Percentiles rank a stretch among this genome's conserved stretches.
phyloP scores from a whole-genome alignment of 1,140 invertebrate species.

The Drosophila mojavensis region DNA sequence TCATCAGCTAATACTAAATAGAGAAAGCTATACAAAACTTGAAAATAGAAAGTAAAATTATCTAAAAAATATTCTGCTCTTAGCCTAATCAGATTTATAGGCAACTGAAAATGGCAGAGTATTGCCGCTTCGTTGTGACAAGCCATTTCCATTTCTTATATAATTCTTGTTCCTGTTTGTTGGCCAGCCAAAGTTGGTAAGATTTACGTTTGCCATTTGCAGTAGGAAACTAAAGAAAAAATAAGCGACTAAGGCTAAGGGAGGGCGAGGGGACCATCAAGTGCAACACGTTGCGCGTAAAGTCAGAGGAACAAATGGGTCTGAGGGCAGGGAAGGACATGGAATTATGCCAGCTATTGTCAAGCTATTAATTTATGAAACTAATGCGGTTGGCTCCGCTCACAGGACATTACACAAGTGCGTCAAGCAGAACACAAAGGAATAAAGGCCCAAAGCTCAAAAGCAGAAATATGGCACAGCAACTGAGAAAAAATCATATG shows the following conservation, averaged over 20 bases:
- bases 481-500: not conserved
- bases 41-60: too few species aligned
- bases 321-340: not conserved
- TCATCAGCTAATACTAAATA: not conserved
- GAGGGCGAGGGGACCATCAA: conserved; percentile 30
- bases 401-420: conserved; percentile 28
- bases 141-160: conserved; percentile 6
- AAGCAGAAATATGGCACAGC: not conserved
- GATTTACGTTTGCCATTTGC: conserved; percentile 72
- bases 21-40: too few species aligned
- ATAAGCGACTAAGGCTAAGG: not conserved
- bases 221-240: conserved; percentile 37
- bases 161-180: conserved; percentile 24
- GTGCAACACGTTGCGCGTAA: conserved; percentile 67
- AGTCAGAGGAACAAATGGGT: conserved; percentile 25
- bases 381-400: conserved; percentile 32
- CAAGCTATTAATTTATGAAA: conserved; percentile 52
- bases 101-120: conserved; percentile 10
- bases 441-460: not conserved
- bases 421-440: not conserved
- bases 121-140: conserved; percentile 28
- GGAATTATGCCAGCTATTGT: conserved; percentile 51
- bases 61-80: too few species aligned
- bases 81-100: not conserved
- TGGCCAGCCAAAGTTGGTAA: conserved; percentile 49